A percentile compares a stretch with the other conserved stretches of the same genome.
These are phyloP conservation scores for Drosophila leontia DNA, from an alignment of 1,140 invertebrate genomes.

Conservation along the genomic window DNA sequence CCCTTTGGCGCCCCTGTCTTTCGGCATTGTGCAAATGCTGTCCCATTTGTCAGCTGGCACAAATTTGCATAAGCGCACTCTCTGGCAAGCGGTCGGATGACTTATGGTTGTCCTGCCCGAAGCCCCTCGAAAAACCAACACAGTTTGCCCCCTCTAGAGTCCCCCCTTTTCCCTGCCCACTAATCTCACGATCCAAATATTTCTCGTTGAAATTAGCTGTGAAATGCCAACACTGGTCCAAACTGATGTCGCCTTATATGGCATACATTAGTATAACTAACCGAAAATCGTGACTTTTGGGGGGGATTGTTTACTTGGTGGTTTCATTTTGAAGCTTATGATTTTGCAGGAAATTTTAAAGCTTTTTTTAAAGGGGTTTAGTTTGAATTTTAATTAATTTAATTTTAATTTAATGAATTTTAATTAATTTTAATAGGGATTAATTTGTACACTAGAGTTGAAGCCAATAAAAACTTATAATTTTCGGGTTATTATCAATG, in stretches of 20 bases:
- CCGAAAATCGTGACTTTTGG: not conserved
- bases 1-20: slow-evolving; percentile 4
- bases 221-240: slow-evolving; percentile 56
- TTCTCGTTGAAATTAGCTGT: slow-evolving; percentile 79
- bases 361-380: no score
- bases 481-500: no score
- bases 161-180: slow-evolving; percentile 32
- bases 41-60: slow-evolving; percentile 81
- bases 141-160: not conserved
- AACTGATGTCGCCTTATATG: not conserved
- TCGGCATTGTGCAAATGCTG: slow-evolving; percentile 79
- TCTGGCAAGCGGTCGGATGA: slow-evolving; percentile 75
- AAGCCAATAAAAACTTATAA: no score
- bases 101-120: slow-evolving; percentile 67
- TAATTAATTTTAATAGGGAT: no score
- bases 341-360: not conserved
- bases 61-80: slow-evolving; percentile 80
- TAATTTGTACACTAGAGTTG: no score
- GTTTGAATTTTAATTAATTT: no score
- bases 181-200: slow-evolving; percentile 80
- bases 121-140: not conserved
- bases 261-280: not conserved
- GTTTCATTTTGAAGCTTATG: not conserved
- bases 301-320: not conserved
- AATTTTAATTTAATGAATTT: no score